These are phyloP conservation scores for Listronotus oregonensis DNA, from an alignment of 1,140 invertebrate species.

Conservation along the genomic window DNA sequence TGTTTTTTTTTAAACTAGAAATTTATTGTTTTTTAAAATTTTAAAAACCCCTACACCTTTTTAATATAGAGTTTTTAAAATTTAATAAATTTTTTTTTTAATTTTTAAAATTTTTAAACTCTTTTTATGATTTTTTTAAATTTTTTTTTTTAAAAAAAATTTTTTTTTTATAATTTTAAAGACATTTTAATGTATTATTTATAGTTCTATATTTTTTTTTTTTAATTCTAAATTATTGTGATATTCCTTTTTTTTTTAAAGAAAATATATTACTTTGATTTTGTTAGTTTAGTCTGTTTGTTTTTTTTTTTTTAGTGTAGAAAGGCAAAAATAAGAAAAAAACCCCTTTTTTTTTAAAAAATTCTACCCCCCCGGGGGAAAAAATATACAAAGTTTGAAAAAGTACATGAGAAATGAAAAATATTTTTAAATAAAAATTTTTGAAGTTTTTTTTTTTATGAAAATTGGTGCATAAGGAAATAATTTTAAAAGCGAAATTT, in stretches of 20 bases:
- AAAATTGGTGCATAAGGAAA: no score
- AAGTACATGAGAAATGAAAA: no score
- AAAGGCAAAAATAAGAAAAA: no score
- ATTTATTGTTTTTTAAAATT: slow-evolving; percentile 11
- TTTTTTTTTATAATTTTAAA: slow-evolving; percentile 5
- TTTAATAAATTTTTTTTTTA: slow-evolving; percentile 8
- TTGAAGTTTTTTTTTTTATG: no score
- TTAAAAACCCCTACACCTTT: background rate
- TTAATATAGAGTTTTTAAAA: slow-evolving; percentile 1
- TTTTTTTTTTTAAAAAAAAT: background rate
- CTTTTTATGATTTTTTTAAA: slow-evolving; percentile 8
- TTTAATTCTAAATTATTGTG: slow-evolving; percentile 20
- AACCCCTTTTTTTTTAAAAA: no score
- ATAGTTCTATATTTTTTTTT: slow-evolving; percentile 11
- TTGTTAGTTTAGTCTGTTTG: slow-evolving; percentile 4
- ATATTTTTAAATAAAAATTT: no score
- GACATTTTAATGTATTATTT: background rate
- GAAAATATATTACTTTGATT: slow-evolving; percentile 19
- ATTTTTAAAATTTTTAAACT: slow-evolving; percentile 11
- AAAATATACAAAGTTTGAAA: no score
- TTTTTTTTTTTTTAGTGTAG: no score
- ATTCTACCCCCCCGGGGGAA: no score
- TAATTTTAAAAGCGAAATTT: no score
- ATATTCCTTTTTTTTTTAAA: slow-evolving; percentile 20
- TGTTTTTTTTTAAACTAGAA: background rate